Base-by-base conservation (phyloP, 1,140 invertebrate species). In the Zophobas morio region DNA sequence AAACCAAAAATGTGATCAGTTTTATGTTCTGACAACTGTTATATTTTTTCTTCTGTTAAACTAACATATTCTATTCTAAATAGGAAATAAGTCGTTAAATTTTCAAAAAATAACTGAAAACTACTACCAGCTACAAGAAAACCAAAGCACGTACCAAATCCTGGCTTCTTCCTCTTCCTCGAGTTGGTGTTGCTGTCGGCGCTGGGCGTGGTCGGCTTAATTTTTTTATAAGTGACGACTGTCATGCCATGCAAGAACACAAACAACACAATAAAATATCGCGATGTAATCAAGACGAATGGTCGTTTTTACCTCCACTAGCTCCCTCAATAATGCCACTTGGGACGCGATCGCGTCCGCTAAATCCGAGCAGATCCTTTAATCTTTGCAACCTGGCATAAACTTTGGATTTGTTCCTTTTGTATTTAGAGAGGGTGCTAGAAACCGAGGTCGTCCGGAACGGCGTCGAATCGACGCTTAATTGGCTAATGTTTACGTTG, bases 111-210 rank as follows among this genome's bases (percentile, higher is more conserved):
- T 46, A 46, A 46, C 6, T 46, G 20, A 20, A 20, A 20, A 46
- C 6, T 46, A 3, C 42, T 4, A 46, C 3, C 42, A 4, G 42
- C 6, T 46, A 46, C 3, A 4, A 8, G 2, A n/a, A 51, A 70
- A 70, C 70, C 37, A 66, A 63, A 49, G 42, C 40, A 89, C 90
- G 89, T 89, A 94, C 93, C 91, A 86, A 90, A 88, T 63, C 92
- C 92, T 6, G 93, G 92, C 84, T 93, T 94, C 88, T 94, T 94
- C 84, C 93, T 88, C 88, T 94, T 94, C 86, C 93, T 90, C 51
- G 91, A 89, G 36, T 80, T 81, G 20, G 72, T 35, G 3, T 20
- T 72, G 87, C 84, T 57, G 82, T 80, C 51, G 70, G 34, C 60
- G 35, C 36, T n/a, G 49, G 78, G 77, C 56, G 83, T 74, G 33